A percentile compares a stretch with the other conserved stretches of the same genome.
Conservation (phyloP, 2,888 invertebrate genomes). For the Ormyrus pomaceus region DNA sequence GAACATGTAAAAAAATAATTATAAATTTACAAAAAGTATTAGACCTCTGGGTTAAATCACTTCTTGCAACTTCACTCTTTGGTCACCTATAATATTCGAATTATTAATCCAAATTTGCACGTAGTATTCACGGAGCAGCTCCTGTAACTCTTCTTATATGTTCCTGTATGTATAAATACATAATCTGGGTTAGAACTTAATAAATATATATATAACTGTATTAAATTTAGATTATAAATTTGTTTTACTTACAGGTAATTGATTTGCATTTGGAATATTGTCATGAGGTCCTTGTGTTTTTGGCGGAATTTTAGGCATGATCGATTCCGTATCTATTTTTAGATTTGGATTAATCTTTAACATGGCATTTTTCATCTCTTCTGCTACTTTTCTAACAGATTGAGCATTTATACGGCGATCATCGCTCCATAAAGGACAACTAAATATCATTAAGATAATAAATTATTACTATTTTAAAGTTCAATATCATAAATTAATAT, state of each 20-base stretch:
- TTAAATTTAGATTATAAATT: neutral
- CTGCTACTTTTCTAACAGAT: slow-evolving; percentile 73
- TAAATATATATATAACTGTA: neutral
- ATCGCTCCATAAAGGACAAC: slow-evolving; percentile 76
- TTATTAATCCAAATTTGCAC: neutral
- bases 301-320: slow-evolving; percentile 63
- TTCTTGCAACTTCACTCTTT: slow-evolving; percentile 24
- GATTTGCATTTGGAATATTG: slow-evolving; percentile 56
- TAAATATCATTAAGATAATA: slow-evolving; percentile 56
- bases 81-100: slow-evolving; percentile 2
- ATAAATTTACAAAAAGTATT: slow-evolving; percentile 9
- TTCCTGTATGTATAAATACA: slow-evolving; percentile 23
- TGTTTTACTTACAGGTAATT: slow-evolving; percentile 50
- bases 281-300: slow-evolving; percentile 61
- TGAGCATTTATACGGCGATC: slow-evolving; percentile 71
- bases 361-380: slow-evolving; percentile 71
- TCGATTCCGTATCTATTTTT: slow-evolving; percentile 68
- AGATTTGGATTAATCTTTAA: slow-evolving; percentile 69
- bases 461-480: neutral
- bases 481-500: no score
- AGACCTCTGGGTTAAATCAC: neutral
- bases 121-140: slow-evolving; percentile 12
- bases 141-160: slow-evolving; percentile 45
- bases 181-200: neutral
- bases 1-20: slow-evolving; percentile 12